Conservation (phyloP, 2,113 vertebrate species). For the Emberiza fucata region DNA sequence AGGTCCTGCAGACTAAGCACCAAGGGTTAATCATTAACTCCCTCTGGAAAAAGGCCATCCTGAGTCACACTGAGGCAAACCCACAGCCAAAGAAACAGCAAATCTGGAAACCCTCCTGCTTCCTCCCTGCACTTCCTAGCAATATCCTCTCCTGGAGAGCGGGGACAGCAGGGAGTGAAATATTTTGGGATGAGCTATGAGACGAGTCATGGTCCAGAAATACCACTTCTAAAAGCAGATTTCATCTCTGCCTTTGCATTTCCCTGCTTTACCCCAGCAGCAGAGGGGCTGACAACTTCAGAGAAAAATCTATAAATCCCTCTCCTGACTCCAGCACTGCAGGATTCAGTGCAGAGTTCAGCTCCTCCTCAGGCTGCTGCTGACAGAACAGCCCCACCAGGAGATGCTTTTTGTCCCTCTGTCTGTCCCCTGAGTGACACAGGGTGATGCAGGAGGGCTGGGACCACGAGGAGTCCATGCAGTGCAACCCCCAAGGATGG, state of each 20-base stretch:
- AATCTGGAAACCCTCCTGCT: slow-evolving; percentile 11
- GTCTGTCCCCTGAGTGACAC: not conserved
- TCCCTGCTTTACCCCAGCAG: not conserved
- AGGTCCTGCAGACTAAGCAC: not conserved
- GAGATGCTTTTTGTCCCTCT: not conserved
- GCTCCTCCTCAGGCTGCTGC: not conserved
- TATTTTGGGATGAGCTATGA: slow-evolving; percentile 18
- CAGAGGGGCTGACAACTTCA: not conserved
- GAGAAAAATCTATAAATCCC: not conserved
- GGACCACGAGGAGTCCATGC: not conserved
- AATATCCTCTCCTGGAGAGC: slow-evolving; percentile 29
- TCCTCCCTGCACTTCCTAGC: not conserved
- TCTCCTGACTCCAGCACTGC: not conserved
- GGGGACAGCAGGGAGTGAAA: not conserved
- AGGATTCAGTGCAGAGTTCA: not conserved
- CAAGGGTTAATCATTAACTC: slow-evolving; percentile 29
- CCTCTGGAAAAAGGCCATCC: not conserved
- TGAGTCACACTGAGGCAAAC: not conserved
- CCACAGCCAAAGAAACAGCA: not conserved
- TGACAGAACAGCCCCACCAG: not conserved
- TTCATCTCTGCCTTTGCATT: not conserved
- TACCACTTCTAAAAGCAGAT: slow-evolving; percentile 43
- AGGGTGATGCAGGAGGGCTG: not conserved
- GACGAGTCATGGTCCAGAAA: not conserved
- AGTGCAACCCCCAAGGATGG: not conserved